These are phyloP conservation scores for Capitulum mitella DNA, from an alignment of 2,888 invertebrate genomes.

Conservation along the genomic window DNA sequence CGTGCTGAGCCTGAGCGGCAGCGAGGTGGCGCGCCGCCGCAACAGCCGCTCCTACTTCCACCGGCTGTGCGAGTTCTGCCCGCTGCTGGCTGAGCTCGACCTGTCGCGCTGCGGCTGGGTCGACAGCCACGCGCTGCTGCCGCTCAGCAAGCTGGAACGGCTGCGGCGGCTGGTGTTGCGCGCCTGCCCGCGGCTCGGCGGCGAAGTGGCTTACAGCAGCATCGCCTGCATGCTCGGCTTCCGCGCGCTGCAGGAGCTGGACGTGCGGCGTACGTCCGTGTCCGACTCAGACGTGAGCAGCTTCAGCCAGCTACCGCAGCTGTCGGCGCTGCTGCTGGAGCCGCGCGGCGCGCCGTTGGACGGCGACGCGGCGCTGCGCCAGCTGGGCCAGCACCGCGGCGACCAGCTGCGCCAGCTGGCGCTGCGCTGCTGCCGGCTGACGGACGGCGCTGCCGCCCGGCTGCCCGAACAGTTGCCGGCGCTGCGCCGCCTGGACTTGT, in stretches of 20 bases:
- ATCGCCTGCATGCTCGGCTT: conserved; percentile 15
- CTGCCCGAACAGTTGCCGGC: conserved; percentile 11
- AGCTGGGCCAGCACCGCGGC: not conserved
- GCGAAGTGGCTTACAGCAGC: conserved; percentile 8
- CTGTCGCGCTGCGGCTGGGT: conserved; percentile 12
- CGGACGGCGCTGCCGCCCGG: not conserved
- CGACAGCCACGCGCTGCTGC: conserved; percentile 21
- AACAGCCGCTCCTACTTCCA: not conserved
- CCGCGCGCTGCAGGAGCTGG: conserved; percentile 4
- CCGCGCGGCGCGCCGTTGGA: not conserved
- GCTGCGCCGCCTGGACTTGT: not conserved
- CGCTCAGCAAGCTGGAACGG: conserved; percentile 14
- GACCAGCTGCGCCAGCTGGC: not conserved
- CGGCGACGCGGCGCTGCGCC: not conserved
- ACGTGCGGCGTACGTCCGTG: not conserved
- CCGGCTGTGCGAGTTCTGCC: not conserved
- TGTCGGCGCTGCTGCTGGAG: conserved; percentile 7
- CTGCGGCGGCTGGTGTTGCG: not conserved
- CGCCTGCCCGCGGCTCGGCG: not conserved
- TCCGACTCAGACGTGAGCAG: not conserved
- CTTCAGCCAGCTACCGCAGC: conserved; percentile 21
- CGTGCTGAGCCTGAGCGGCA: not conserved
- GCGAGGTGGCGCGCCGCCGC: not conserved
- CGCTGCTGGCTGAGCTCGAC: not conserved
- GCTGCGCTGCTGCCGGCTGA: not conserved